phyloP scores from a whole-genome alignment of 2,797 vertebrate genomes.

The Percopsis omiscomaycus region DNA sequence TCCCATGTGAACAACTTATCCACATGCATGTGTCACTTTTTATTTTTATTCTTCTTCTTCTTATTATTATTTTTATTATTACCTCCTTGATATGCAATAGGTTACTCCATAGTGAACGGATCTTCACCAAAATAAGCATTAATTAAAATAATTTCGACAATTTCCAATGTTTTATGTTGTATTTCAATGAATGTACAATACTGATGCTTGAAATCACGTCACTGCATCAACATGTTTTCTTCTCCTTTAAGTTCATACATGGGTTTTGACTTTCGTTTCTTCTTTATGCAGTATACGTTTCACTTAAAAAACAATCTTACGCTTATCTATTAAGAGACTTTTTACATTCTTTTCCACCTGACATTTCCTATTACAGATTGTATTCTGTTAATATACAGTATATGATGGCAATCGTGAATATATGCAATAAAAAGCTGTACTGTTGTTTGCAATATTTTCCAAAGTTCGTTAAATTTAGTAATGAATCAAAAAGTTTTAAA shows the following conservation, averaged over 20 bases:
- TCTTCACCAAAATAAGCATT: conserved; percentile 48
- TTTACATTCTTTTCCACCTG: conserved; percentile 40
- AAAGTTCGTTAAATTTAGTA: neutral
- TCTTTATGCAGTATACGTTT: conserved; percentile 18
- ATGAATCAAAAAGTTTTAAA: neutral
- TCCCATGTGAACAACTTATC: conserved; percentile 39
- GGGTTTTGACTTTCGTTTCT: conserved; percentile 18
- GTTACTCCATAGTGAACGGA: neutral
- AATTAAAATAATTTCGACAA: conserved; percentile 24
- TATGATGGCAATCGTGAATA: conserved; percentile 38
- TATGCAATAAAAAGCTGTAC: conserved; percentile 66
- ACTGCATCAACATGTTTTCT: conserved; percentile 19
- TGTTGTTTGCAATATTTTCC: conserved; percentile 32
- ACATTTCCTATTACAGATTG: conserved; percentile 53
- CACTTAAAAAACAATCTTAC: conserved; percentile 49
- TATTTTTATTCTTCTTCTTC: conserved; percentile 55
- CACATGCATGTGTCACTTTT: conserved; percentile 73
- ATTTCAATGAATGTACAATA: conserved; percentile 69
- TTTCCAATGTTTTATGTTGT: conserved; percentile 32
- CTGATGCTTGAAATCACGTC: conserved; percentile 20
- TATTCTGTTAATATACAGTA: conserved; percentile 53
- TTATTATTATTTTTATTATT: conserved; percentile 19
- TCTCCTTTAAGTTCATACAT: conserved; percentile 14
- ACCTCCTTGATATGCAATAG: neutral
- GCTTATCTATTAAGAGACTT: conserved; percentile 17